Evolutionary conservation across 2,113 vertebrate species (phyloP).

Genomic region (Takifugu bimaculatus): DNA sequence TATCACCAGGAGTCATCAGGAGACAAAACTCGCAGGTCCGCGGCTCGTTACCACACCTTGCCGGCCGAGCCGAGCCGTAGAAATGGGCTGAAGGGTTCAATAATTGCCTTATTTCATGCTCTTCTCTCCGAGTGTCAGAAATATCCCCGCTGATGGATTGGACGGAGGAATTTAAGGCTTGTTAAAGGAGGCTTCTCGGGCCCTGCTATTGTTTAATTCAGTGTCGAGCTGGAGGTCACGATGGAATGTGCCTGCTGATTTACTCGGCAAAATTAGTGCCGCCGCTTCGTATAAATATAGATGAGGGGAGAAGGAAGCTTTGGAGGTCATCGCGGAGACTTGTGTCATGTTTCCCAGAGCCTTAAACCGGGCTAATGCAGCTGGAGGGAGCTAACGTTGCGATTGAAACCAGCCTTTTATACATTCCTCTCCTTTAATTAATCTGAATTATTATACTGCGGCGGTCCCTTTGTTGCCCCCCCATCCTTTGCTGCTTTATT

Average conservation of each 20-base stretch:
- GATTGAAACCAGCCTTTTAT: constrained; percentile 33
- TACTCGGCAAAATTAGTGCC: constrained; percentile 73
- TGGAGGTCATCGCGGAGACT: constrained; percentile 67
- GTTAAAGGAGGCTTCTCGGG: constrained; percentile 73
- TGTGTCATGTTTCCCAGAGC: constrained; percentile 44
- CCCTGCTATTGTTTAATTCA: constrained; percentile 78
- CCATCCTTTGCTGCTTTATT: constrained; percentile 37
- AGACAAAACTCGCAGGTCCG: constrained; percentile 20
- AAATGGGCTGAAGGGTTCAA: constrained; percentile 77
- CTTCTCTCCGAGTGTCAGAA: constrained; percentile 76
- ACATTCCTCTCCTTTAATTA: constrained; percentile 57
- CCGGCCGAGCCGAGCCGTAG: constrained; percentile 54
- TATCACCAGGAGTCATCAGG: constrained; percentile 47
- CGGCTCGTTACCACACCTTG: constrained; percentile 20
- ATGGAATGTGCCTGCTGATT: constrained; percentile 68
- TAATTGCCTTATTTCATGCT: constrained; percentile 85
- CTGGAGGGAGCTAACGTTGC: constrained; percentile 27
- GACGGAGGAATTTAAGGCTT: constrained; percentile 72
- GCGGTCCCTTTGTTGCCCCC: constrained; percentile 39
- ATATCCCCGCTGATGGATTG: constrained; percentile 75
- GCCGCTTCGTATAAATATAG: constrained; percentile 75
- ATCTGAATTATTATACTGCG: constrained; percentile 58
- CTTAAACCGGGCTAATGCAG: constrained; percentile 57
- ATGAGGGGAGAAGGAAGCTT: constrained; percentile 62
- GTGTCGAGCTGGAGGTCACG: constrained; percentile 70